These are phyloP conservation scores for Platichthys flesus DNA, from an alignment of 2,113 vertebrate genomes.

Conservation along the genomic window DNA sequence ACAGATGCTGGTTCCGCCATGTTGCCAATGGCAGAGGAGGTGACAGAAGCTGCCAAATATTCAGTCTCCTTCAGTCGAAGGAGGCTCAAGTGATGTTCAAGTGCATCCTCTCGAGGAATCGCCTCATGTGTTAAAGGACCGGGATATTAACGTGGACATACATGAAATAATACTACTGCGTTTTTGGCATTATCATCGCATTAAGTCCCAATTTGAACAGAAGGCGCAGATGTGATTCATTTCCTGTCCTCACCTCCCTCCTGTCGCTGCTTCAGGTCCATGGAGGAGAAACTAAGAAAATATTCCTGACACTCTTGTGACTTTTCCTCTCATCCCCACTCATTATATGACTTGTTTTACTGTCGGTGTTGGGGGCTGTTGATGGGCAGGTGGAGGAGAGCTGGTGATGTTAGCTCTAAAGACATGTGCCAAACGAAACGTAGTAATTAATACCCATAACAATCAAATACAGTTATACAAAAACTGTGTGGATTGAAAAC, in stretches of 20 bases:
- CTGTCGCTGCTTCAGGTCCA: slow-evolving; percentile 12
- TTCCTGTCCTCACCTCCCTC: slow-evolving; percentile 19
- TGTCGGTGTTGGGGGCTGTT: not conserved
- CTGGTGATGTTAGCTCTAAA: slow-evolving; percentile 20
- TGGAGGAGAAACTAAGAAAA: slow-evolving; percentile 16
- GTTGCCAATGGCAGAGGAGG: slow-evolving; percentile 56
- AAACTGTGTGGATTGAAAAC: too few relatives aligned
- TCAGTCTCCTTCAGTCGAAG: slow-evolving; percentile 48
- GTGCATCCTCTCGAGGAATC: slow-evolving; percentile 47
- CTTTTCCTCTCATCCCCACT: slow-evolving; percentile 27
- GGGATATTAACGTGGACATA: slow-evolving; percentile 17
- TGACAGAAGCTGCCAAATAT: slow-evolving; percentile 48
- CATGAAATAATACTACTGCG: slow-evolving; percentile 12
- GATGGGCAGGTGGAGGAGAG: slow-evolving; percentile 43
- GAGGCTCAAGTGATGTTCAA: slow-evolving; percentile 54
- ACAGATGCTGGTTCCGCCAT: slow-evolving; percentile 68
- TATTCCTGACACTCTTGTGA: slow-evolving; percentile 26
- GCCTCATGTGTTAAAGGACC: slow-evolving; percentile 25
- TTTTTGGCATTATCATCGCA: slow-evolving; percentile 26
- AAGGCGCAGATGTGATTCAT: slow-evolving; percentile 25
- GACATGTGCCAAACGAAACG: not conserved
- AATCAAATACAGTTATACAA: not conserved
- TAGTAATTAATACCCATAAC: not conserved
- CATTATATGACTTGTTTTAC: not conserved
- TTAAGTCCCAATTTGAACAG: slow-evolving; percentile 12